These are phyloP conservation scores for Eupelmus urozonus DNA, from an alignment of 2,888 invertebrate genomes.

Conservation along the genomic window DNA sequence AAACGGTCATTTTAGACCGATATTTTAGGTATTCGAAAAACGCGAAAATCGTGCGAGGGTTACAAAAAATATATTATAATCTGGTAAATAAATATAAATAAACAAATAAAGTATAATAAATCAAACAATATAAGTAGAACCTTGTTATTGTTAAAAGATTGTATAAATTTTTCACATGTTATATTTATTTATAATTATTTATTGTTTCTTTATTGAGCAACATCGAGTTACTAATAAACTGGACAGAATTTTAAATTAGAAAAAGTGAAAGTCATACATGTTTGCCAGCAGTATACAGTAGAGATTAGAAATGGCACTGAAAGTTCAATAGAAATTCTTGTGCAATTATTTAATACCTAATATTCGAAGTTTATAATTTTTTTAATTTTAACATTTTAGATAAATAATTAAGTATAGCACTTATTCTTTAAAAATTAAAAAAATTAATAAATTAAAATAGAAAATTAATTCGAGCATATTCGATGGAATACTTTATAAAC, in stretches of 20 bases:
- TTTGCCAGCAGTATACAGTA: slow-evolving; percentile 26
- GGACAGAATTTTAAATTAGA: slow-evolving; percentile 34
- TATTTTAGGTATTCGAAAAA: too few relatives aligned
- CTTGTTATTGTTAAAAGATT: neutral
- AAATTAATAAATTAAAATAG: neutral
- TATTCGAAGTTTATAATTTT: slow-evolving; percentile 10
- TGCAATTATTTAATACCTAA: slow-evolving; percentile 44
- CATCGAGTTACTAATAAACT: slow-evolving; percentile 9
- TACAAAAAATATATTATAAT: too few relatives aligned
- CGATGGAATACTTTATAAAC: slow-evolving; percentile 13
- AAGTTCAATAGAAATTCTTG: slow-evolving; percentile 53
- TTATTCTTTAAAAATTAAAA: neutral
- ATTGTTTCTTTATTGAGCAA: slow-evolving; percentile 35
- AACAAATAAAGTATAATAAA: too few relatives aligned
- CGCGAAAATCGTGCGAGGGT: too few relatives aligned
- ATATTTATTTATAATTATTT: neutral
- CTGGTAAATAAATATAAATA: too few relatives aligned
- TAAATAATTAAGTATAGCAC: neutral
- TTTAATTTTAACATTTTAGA: neutral
- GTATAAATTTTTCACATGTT: neutral
- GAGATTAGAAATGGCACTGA: slow-evolving; percentile 42
- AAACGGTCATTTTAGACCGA: too few relatives aligned
- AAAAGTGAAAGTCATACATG: slow-evolving; percentile 54
- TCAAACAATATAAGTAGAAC: neutral
- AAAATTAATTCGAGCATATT: neutral